Conservation (phyloP, 1,140 invertebrate species). For the Odontomachus brunneus region DNA sequence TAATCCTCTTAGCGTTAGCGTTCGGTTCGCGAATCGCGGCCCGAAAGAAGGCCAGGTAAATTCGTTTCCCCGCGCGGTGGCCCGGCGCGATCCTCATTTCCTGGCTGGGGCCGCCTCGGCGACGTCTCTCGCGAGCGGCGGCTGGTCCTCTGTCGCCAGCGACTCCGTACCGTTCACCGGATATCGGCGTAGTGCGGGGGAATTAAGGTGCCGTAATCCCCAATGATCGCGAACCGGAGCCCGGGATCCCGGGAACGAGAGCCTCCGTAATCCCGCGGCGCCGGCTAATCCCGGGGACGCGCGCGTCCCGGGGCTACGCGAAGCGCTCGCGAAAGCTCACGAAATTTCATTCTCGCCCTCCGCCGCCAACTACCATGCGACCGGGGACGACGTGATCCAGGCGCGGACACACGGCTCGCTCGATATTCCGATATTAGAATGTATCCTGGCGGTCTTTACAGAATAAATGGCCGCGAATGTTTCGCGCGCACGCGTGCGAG, state of each 20-base stretch:
- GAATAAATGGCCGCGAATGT: conserved; percentile 4
- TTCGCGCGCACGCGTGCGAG: not conserved
- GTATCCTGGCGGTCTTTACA: not conserved
- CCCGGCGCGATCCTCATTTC: not conserved
- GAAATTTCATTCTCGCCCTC: conserved; percentile 31
- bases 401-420: not conserved
- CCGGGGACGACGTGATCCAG: not conserved
- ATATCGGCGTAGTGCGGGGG: conserved; percentile 25
- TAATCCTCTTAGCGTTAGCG: not conserved
- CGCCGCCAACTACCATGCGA: not conserved
- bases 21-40: no score
- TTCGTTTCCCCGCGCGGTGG: not conserved
- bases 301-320: no score
- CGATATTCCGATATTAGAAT: not conserved
- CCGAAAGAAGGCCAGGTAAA: not conserved
- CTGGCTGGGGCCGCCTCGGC: not conserved
- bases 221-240: conserved; percentile 48
- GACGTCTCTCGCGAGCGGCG: not conserved
- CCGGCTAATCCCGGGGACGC: conserved; percentile 47
- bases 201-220: conserved; percentile 52
- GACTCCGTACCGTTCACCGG: not conserved
- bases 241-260: not conserved
- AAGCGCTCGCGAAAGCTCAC: no score
- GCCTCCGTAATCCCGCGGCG: conserved; percentile 29
- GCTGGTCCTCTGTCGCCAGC: not conserved